Conservation (phyloP, 2,888 invertebrate genomes). For the Polydrusus tereticollis region DNA sequence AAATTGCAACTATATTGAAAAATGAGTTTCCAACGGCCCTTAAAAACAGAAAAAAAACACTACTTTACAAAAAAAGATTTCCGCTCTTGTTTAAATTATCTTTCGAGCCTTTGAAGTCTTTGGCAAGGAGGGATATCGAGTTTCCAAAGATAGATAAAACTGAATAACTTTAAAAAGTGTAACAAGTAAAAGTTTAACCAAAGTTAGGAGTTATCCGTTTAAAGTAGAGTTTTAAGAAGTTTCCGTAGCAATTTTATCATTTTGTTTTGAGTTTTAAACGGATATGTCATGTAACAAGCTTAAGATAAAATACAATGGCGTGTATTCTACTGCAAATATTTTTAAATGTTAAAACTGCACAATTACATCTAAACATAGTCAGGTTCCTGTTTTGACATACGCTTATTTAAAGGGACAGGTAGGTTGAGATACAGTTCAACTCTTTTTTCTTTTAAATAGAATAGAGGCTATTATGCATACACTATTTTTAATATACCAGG, state of each 20-base stretch:
- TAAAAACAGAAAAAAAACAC: background rate
- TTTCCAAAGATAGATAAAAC: constrained; percentile 29
- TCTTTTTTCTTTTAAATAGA: no score
- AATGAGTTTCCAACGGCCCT: no score
- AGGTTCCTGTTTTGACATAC: no score
- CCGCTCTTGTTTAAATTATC: constrained; percentile 20
- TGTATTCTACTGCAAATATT: no score
- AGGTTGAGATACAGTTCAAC: no score
- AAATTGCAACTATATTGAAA: no score
- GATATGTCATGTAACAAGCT: background rate
- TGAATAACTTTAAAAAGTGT: constrained; percentile 21
- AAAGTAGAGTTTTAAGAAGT: background rate
- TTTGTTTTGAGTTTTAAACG: background rate
- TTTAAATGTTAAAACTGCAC: no score
- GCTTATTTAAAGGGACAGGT: no score
- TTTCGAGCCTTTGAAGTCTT: constrained; percentile 13
- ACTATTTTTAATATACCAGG: no score
- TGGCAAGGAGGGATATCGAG: constrained; percentile 6
- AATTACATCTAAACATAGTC: no score
- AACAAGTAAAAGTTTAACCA: constrained; percentile 24
- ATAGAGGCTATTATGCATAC: no score
- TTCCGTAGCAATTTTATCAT: constrained; percentile 10
- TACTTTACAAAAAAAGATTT: constrained; percentile 24
- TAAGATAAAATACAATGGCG: background rate
- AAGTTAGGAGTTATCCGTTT: constrained; percentile 15